These are phyloP conservation scores for Dermatophagoides farinae DNA, from an alignment of 1,140 invertebrate genomes.

Conservation along the genomic window DNA sequence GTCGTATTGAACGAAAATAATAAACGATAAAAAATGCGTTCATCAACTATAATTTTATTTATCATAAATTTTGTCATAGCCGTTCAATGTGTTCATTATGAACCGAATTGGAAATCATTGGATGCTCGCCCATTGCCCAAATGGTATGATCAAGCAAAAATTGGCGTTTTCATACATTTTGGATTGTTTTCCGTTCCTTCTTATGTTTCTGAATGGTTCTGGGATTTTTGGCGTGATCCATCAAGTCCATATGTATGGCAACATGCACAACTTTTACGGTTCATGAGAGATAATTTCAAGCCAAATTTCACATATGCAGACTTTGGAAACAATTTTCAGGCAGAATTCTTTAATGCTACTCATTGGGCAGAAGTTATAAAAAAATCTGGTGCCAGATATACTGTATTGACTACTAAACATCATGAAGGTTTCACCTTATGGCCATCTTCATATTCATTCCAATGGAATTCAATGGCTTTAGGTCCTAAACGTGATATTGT, in stretches of 20 bases:
- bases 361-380: constrained; percentile 27
- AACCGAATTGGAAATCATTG: constrained; percentile 50
- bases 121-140: constrained; percentile 54
- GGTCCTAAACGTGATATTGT: constrained; percentile 51
- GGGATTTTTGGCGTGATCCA: constrained; percentile 32
- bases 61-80: background rate
- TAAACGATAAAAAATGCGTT: too few species aligned
- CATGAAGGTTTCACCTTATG: constrained; percentile 78
- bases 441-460: constrained; percentile 53
- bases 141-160: constrained; percentile 74
- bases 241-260: background rate
- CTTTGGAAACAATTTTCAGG: constrained; percentile 27
- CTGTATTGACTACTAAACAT: constrained; percentile 78
- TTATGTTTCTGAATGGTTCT: constrained; percentile 64
- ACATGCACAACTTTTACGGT: constrained; percentile 19
- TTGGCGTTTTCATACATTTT: constrained; percentile 80
- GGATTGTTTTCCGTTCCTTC: constrained; percentile 74
- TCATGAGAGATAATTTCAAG: constrained; percentile 27
- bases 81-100: constrained; percentile 17
- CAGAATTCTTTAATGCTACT: constrained; percentile 27
- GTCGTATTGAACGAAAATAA: too few species aligned
- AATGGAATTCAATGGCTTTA: constrained; percentile 54
- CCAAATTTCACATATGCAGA: constrained; percentile 29
- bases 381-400: constrained; percentile 38
- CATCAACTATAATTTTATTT: too few species aligned